Evolutionary conservation across 30 jellyfish, hydroid and myxozoan genomes (phyloP).

Genomic region (Aurelia aurita): DNA sequence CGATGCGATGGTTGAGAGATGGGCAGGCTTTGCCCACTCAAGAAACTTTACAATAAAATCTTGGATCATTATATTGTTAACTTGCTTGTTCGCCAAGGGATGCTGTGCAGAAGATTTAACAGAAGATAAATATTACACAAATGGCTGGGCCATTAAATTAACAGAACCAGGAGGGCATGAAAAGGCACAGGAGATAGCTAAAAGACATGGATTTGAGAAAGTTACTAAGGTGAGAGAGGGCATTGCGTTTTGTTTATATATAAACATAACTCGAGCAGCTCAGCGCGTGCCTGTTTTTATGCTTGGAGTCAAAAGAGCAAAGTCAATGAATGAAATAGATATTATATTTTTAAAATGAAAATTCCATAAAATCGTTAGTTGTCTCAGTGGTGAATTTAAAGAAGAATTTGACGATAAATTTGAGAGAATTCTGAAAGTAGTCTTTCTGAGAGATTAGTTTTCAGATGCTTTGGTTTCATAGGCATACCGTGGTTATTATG

Average conservation of each 20-base stretch:
- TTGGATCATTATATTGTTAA: not conserved
- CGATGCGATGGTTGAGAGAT: conserved; percentile 85
- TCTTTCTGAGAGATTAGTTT: too few species aligned
- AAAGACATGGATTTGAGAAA: conserved; percentile 95
- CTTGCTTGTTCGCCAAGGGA: conserved; percentile 9
- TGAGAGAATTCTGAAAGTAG: too few species aligned
- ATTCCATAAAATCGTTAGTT: too few species aligned
- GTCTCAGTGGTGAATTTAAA: too few species aligned
- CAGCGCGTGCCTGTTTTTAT: conserved; percentile 5
- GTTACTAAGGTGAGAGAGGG: conserved; percentile 73
- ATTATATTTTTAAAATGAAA: not conserved
- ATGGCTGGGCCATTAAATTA: conserved; percentile 99
- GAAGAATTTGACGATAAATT: too few species aligned
- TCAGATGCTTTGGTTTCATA: too few species aligned
- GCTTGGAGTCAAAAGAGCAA: conserved; percentile 57
- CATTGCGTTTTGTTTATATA: too few species aligned
- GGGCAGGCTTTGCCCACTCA: conserved; percentile 76
- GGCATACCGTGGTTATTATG: too few species aligned
- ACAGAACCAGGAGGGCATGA: conserved; percentile 79
- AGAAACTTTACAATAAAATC: not conserved
- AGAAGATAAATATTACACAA: conserved; percentile 80
- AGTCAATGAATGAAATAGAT: not conserved
- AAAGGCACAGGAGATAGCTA: conserved; percentile 92
- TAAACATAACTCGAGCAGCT: not conserved
- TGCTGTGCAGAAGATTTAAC: conserved; percentile 35